Conservation (phyloP, 2,888 invertebrate genomes). For the Pollenia angustigena region DNA sequence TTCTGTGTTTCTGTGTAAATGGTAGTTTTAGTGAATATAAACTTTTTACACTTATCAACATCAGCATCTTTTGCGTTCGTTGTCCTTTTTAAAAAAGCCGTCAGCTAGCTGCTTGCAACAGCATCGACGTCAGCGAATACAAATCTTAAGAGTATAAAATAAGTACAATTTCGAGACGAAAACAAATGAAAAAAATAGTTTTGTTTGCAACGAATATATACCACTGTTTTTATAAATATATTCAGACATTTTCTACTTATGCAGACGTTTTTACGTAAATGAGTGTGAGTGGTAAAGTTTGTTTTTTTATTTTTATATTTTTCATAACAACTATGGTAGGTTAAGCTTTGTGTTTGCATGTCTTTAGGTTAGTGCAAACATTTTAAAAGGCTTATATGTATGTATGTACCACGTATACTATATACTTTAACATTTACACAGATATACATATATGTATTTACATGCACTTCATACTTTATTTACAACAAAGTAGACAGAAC, state of each 20-base stretch:
- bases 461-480: slow-evolving; percentile 14
- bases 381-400: slow-evolving; percentile 41
- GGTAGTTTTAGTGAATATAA: not conserved
- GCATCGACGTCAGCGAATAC: slow-evolving; percentile 8
- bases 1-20: not conserved
- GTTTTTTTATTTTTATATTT: slow-evolving; percentile 4
- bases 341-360: slow-evolving; percentile 74
- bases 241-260: slow-evolving; percentile 40
- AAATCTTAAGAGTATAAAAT: slow-evolving; percentile 45
- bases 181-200: slow-evolving; percentile 36
- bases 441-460: not conserved
- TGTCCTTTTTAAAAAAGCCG: slow-evolving; percentile 61
- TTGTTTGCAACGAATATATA: slow-evolving; percentile 4
- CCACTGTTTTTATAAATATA: slow-evolving; percentile 12
- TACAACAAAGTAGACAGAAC: slow-evolving; percentile 35
- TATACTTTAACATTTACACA: not conserved
- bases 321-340: slow-evolving; percentile 40
- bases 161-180: slow-evolving; percentile 53
- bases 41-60: not conserved
- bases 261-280: slow-evolving; percentile 25
- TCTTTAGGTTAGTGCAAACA: slow-evolving; percentile 76
- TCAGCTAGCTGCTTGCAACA: slow-evolving; percentile 33
- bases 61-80: slow-evolving; percentile 64
- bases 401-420: not conserved
- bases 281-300: slow-evolving; percentile 37